Base-by-base conservation (phyloP, 2,888 invertebrate species). In the Caenorhabditis doughertyi region DNA sequence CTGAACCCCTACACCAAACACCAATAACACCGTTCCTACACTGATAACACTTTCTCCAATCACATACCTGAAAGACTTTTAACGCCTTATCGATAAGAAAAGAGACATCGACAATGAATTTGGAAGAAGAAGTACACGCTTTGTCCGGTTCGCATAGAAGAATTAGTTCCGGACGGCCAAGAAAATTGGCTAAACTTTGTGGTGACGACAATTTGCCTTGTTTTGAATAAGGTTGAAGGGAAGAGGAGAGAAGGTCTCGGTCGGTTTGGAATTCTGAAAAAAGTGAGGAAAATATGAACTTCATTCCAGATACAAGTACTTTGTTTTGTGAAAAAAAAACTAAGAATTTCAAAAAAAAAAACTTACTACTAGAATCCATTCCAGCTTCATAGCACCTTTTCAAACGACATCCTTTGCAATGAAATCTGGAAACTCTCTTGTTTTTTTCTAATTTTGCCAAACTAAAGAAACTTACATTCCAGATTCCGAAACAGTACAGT, bases 241-340 rank as follows among this genome's bases (percentile, higher is more conserved):
- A n/a, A n/a, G n/a, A n/a, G n/a, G n/a, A n/a, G n/a, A 55, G 27
- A n/a, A 16, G 25, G 27, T 73, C 73, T 23, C 73, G 64, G 21
- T 73, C 64, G 47, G 42, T 64, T 64, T 73, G 73, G 55, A 73
- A 73, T 44, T 64, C 73, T 73, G 62, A 11, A 71, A 47, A 47
- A 16, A 13, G 5, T 47, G 5, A 9, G 47, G 16, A 3, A 13
- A 4, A 4, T 16, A 5, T 16, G 16, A 13, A 16, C 47, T 47
- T 47, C 3, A n/a, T 47, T 18, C n/a, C 16, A 47, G 18, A 5
- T 47, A 47, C 16, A 13, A n/a, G n/a, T n/a, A n/a, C n/a, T n/a
- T n/a, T n/a, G 13, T 11, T 39, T 32, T 32, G 9, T 32, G 32
- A 32, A 39, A 11, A 8, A 39, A 39, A 2, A 13, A 13, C 13